phyloP scores from a whole-genome alignment of 2,797 vertebrate species.

The Malurus splendens region DNA sequence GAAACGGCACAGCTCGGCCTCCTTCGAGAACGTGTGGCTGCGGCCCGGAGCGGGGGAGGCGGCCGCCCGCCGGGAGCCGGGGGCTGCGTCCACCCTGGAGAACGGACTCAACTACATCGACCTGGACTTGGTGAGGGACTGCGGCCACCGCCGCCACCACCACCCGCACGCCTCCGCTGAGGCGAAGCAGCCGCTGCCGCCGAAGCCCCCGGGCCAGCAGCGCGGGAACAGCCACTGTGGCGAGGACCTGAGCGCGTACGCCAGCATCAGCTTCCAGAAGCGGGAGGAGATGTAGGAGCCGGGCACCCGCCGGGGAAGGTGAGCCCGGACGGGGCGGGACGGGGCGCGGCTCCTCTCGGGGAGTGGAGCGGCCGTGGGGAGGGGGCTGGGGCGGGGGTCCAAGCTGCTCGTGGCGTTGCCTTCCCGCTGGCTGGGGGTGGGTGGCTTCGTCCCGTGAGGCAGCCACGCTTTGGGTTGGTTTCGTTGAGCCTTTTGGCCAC shows the following conservation, averaged over 20 bases:
- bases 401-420: neutral
- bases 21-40: slow-evolving; percentile 85
- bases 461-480: accelerated
- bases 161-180: slow-evolving; percentile 50
- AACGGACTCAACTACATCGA: slow-evolving; percentile 87
- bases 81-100: slow-evolving; percentile 54
- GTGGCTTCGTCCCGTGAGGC: too few relatives aligned
- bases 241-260: slow-evolving; percentile 80
- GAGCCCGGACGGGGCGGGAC: slow-evolving; percentile 10
- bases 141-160: slow-evolving; percentile 63
- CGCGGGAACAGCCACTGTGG: slow-evolving; percentile 61
- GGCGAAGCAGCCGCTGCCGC: slow-evolving; percentile 23
- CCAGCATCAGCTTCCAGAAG: slow-evolving; percentile 86
- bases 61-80: slow-evolving; percentile 33
- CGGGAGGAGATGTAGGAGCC: slow-evolving; percentile 72
- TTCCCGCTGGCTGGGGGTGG: neutral
- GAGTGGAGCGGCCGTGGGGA: neutral
- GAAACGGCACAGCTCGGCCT: slow-evolving; percentile 83
- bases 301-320: slow-evolving; percentile 70
- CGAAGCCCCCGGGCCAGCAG: slow-evolving; percentile 61
- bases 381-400: neutral
- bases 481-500: neutral
- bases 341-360: neutral
- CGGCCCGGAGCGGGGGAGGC: slow-evolving; percentile 64
- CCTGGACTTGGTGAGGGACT: slow-evolving; percentile 80